These are phyloP conservation scores for Dinocampus coccinellae DNA, from an alignment of 2,888 invertebrate genomes.

Conservation along the genomic window DNA sequence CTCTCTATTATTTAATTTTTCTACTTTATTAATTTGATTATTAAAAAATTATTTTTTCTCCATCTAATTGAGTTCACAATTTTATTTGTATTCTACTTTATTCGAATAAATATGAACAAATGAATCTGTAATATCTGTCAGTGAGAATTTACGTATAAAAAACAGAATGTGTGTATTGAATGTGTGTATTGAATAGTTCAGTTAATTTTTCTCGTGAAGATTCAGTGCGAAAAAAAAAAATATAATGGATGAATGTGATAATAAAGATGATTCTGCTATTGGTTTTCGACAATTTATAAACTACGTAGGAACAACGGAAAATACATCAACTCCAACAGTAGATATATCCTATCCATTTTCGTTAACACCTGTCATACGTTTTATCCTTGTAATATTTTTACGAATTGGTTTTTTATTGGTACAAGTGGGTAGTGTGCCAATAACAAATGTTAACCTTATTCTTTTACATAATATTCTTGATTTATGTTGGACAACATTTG, in stretches of 20 bases:
- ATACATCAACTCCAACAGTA: background rate
- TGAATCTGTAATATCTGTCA: background rate
- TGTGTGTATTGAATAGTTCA: background rate
- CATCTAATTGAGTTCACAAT: too few relatives aligned
- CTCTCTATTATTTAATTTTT: too few relatives aligned
- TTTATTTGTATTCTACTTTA: too few relatives aligned
- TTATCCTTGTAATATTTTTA: constrained; percentile 54
- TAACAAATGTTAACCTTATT: constrained; percentile 63
- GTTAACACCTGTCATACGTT: constrained; percentile 36
- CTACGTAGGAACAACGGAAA: background rate
- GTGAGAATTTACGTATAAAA: background rate
- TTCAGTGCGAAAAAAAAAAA: background rate
- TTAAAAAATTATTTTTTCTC: too few relatives aligned
- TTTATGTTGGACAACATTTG: constrained; percentile 56
- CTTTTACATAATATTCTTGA: constrained; percentile 65
- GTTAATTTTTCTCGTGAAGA: constrained; percentile 1
- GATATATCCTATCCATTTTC: background rate
- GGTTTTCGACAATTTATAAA: background rate
- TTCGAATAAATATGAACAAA: background rate
- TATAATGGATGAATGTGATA: background rate
- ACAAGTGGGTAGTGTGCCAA: constrained; percentile 64
- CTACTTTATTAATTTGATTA: too few relatives aligned
- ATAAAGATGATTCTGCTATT: background rate
- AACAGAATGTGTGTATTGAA: background rate
- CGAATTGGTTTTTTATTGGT: constrained; percentile 61